Evolutionary conservation across 2,888 invertebrate species (phyloP), one percentile per base, ranked within the genome.

Genomic region (Hirtodrosophila histrioides): DNA sequence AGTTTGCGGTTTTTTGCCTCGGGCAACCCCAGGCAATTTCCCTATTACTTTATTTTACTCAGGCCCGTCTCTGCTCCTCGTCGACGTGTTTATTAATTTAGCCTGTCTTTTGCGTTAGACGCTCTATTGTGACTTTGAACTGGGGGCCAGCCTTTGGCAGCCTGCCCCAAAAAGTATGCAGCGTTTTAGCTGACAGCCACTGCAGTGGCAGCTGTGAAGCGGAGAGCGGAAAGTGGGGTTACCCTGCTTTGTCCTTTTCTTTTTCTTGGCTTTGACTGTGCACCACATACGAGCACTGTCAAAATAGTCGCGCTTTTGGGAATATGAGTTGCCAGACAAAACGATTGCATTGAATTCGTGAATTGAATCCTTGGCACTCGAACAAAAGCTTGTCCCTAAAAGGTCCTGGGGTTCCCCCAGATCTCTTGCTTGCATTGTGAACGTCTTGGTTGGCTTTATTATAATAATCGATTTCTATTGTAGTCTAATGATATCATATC

Each of bases 61-160:
- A 6, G 17, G 35, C 23, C n/a, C 36, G 11, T 12, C 40, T 55
- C 10, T 24, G 37, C 49, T 17, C 17, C 31, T 40, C 12, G 36
- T 49, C 29, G 35, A 46, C 37, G 48, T 60, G 51, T 66, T 87
- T 87, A 85, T 85, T 78, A 82, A 81, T 85, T 87, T 70, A 65
- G 63, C 36, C 55, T 60, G 66, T 44, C 69, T 66, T 55, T 66
- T 17, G 37, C 57, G 66, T 46, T 51, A 45, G 51, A 27, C 44
- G 50, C 53, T 50, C 41, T 17, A 45, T 56, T 64, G 72, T 56
- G 45, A 29, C 31, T 39, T 12, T 39, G 11, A 23, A 37, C 11
- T 40, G 24, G 5, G 12, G 39, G n/a, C 11, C 45, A 51, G 44
- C 48, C 53, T 58, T 68, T 77, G 48, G 40, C 54, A 33, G 17